phyloP scores from a whole-genome alignment of 2,113 vertebrate species.

The Eulemur rufifrons region DNA sequence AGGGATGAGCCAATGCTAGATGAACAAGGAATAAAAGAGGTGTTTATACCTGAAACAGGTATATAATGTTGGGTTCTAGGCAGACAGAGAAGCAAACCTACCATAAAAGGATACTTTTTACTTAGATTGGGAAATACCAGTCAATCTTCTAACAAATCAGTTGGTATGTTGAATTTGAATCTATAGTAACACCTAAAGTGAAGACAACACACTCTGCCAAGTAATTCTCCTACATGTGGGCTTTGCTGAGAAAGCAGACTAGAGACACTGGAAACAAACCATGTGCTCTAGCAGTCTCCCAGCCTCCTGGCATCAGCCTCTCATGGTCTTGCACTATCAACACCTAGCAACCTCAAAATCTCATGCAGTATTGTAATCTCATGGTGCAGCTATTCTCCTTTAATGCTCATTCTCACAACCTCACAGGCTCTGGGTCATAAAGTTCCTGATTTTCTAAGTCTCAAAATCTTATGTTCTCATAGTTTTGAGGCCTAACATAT shows the following conservation, averaged over 20 bases:
- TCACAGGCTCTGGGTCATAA: neutral
- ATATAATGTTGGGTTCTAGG: neutral
- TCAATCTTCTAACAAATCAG: neutral
- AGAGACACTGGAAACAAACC: neutral
- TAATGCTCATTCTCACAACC: neutral
- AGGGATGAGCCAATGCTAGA: neutral
- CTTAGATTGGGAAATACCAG: neutral
- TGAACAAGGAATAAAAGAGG: neutral
- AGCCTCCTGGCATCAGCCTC: neutral
- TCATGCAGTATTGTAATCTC: accelerated
- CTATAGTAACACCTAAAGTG: neutral
- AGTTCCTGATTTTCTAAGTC: neutral
- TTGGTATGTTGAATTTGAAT: neutral
- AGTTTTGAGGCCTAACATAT: neutral
- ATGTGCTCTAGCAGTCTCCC: neutral
- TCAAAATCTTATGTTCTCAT: neutral
- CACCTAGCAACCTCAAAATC: neutral
- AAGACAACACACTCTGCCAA: neutral
- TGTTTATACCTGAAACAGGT: neutral
- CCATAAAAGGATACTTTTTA: neutral
- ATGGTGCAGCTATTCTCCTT: neutral
- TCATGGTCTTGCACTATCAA: neutral
- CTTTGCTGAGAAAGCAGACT: neutral
- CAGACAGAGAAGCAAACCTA: neutral
- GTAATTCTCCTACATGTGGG: neutral